Percentiles rank a stretch among this genome's conserved stretches.
Conservation (phyloP, 1,140 invertebrate genomes). For the Brachionus angularis region DNA sequence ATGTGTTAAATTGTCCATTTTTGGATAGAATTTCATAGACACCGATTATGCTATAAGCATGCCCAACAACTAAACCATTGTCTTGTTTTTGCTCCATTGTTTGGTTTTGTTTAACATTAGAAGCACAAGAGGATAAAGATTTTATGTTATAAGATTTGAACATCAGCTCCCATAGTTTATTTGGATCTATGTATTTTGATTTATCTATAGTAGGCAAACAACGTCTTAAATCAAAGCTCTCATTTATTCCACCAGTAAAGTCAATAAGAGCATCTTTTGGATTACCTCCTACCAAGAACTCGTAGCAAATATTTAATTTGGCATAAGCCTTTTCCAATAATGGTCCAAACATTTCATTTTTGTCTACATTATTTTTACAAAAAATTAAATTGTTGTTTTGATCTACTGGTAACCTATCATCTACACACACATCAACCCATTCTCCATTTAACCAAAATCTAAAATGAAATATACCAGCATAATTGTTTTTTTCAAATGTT, state of each 20-base stretch:
- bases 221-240: constrained; percentile 53
- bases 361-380: constrained; percentile 28
- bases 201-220: constrained; percentile 4
- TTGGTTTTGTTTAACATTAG: constrained; percentile 16
- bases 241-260: constrained; percentile 53
- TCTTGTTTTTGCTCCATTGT: constrained; percentile 44
- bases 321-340: constrained; percentile 61
- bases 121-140: constrained; percentile 8
- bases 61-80: constrained; percentile 61
- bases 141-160: constrained; percentile 22
- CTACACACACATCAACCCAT: constrained; percentile 59
- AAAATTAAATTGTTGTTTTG: not conserved
- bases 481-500: constrained; percentile 34
- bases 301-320: constrained; percentile 55
- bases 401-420: constrained; percentile 58
- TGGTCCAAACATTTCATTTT: constrained; percentile 60
- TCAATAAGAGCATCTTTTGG: constrained; percentile 53
- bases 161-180: constrained; percentile 26
- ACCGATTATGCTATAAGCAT: constrained; percentile 62
- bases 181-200: not conserved
- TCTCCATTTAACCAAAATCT: constrained; percentile 60
- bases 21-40: constrained; percentile 68
- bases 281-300: constrained; percentile 51
- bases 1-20: constrained; percentile 2
- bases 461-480: constrained; percentile 55